These are phyloP conservation scores for Xanthostigma xanthostigma DNA, from an alignment of 2,888 invertebrate genomes.

Conservation along the genomic window DNA sequence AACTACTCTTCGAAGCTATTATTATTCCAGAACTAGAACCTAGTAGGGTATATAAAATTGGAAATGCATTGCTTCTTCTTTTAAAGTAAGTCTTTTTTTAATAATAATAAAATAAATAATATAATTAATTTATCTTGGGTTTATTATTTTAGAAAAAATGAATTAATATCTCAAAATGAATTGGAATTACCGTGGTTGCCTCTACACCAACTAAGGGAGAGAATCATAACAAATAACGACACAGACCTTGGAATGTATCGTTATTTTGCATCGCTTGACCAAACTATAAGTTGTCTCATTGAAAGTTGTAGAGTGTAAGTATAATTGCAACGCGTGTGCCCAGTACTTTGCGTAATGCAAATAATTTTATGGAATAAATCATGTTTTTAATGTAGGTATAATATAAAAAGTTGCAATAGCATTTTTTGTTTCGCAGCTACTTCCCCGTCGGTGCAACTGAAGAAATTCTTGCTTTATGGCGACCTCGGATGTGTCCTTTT, in stretches of 20 bases:
- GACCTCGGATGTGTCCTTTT: constrained; percentile 67
- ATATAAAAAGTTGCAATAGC: not conserved
- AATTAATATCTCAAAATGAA: constrained; percentile 63
- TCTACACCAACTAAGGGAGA: constrained; percentile 51
- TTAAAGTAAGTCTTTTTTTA: constrained; percentile 52
- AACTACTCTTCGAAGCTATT: constrained; percentile 61
- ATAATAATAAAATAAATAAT: not conserved
- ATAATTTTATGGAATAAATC: not conserved
- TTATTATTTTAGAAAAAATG: constrained; percentile 45
- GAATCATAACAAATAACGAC: constrained; percentile 39
- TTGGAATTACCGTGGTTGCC: constrained; percentile 75
- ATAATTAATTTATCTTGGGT: constrained; percentile 1
- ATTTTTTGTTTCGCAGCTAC: constrained; percentile 34
- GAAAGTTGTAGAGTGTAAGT: constrained; percentile 24
- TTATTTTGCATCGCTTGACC: constrained; percentile 21
- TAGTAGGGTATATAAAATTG: constrained; percentile 54
- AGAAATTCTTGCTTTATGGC: constrained; percentile 72
- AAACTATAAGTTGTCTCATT: constrained; percentile 21
- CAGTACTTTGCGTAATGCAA: not conserved
- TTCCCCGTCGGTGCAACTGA: constrained; percentile 59
- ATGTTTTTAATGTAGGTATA: constrained; percentile 3
- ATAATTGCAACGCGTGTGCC: constrained; percentile 8
- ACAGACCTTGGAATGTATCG: constrained; percentile 43
- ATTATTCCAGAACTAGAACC: constrained; percentile 65
- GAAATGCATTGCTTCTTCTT: constrained; percentile 48